phyloP scores from a whole-genome alignment of 30 jellyfish, hydroid and myxozoan genomes.

The Aurelia aurita region DNA sequence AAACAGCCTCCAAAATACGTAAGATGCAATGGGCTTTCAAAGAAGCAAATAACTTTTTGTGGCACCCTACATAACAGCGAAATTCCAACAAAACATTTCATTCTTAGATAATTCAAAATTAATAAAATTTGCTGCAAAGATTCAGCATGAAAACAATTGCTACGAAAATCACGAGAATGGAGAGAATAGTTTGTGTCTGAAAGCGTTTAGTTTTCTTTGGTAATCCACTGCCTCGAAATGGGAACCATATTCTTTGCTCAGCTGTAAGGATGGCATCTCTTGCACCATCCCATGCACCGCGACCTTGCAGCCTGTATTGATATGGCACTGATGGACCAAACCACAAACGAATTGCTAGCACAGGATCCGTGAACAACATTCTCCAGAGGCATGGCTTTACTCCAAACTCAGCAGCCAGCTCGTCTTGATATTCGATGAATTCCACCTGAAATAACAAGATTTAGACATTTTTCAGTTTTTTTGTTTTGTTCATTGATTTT shows the following conservation, averaged over 20 bases:
- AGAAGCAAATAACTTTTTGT: no score
- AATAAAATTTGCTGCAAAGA: no score
- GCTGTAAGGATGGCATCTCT: slow-evolving; percentile 75
- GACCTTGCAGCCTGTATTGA: slow-evolving; percentile 92
- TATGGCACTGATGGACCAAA: slow-evolving; percentile 72
- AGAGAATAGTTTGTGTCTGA: neutral
- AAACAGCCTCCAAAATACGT: no score
- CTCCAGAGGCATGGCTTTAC: slow-evolving; percentile 62
- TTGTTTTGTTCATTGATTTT: no score
- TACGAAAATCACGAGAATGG: neutral
- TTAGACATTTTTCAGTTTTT: no score
- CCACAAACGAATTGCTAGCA: slow-evolving; percentile 65
- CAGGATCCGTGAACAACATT: slow-evolving; percentile 77
- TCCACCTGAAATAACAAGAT: slow-evolving; percentile 57
- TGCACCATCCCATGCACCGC: slow-evolving; percentile 92
- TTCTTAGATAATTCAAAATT: no score
- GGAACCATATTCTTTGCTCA: slow-evolving; percentile 53
- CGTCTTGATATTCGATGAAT: slow-evolving; percentile 77
- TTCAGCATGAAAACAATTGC: no score
- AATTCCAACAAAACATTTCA: no score
- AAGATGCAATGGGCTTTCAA: no score
- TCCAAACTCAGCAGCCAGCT: slow-evolving; percentile 85
- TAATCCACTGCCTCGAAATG: neutral
- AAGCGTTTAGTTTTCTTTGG: no score
- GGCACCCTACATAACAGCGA: no score